phyloP scores from a whole-genome alignment of 2,797 vertebrate species.

The Hylomyscus alleni region DNA sequence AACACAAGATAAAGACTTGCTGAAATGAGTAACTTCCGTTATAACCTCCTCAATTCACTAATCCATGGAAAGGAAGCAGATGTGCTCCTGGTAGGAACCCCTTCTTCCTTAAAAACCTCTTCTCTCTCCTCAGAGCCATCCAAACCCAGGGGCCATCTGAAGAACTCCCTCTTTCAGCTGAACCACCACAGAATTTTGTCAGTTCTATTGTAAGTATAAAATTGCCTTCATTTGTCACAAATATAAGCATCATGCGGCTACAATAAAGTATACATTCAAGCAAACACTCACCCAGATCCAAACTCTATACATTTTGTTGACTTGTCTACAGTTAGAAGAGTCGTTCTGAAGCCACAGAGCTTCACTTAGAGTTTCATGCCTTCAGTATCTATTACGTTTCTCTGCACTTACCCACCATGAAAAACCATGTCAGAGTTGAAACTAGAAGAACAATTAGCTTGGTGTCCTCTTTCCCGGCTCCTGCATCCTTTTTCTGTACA shows the following conservation, averaged over 20 bases:
- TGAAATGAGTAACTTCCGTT: neutral
- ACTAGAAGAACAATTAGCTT: neutral
- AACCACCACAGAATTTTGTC: neutral
- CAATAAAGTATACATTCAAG: neutral
- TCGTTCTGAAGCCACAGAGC: too few species aligned
- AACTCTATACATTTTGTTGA: neutral
- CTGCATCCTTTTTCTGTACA: neutral
- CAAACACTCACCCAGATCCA: neutral
- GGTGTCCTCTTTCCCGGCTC: neutral
- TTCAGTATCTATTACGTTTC: neutral
- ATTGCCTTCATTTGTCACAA: neutral
- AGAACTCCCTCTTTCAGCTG: conserved; percentile 18
- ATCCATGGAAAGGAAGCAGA: neutral
- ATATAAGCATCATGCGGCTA: neutral
- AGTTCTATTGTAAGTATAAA: neutral
- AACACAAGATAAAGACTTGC: conserved; percentile 21
- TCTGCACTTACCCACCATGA: neutral
- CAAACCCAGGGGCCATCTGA: neutral
- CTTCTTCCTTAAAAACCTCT: neutral
- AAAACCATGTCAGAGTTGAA: neutral
- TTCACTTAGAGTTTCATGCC: neutral
- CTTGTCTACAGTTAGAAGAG: neutral
- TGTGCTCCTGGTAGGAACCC: neutral
- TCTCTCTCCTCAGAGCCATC: neutral
- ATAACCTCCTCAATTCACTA: neutral